Conservation (phyloP, 2,888 invertebrate species). For the Watsonalla cultraria region DNA sequence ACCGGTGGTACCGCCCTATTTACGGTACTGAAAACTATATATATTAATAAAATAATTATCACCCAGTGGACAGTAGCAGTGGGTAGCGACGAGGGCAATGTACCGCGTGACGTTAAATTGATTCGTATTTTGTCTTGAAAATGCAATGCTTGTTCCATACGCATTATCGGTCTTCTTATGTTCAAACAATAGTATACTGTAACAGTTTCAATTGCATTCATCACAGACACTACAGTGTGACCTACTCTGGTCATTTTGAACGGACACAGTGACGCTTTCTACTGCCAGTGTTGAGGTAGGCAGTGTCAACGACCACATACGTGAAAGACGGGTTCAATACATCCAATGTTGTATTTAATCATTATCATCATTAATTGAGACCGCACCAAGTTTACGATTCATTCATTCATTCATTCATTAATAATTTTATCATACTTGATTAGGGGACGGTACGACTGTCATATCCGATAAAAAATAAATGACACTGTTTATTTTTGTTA, state of each 20-base stretch:
- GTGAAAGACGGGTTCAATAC: slow-evolving; percentile 1
- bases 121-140: slow-evolving; percentile 44
- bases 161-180: slow-evolving; percentile 37
- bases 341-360: slow-evolving; percentile 7
- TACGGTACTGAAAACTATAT: slow-evolving; percentile 21
- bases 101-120: slow-evolving; percentile 47
- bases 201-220: slow-evolving; percentile 18
- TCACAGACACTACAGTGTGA: no score
- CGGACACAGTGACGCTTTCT: slow-evolving; percentile 4
- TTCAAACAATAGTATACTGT: slow-evolving; percentile 37
- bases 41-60: slow-evolving; percentile 41
- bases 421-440: neutral
- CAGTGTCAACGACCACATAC: slow-evolving; percentile 1
- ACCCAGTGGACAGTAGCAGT: slow-evolving; percentile 8
- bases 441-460: neutral
- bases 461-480: neutral
- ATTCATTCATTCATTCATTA: neutral
- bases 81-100: slow-evolving; percentile 37
- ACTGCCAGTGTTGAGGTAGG: slow-evolving; percentile 1
- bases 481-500: neutral
- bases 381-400: neutral
- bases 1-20: no score
- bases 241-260: slow-evolving; percentile 2
- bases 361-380: neutral
- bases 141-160: slow-evolving; percentile 41